phyloP scores from a whole-genome alignment of 2,888 invertebrate genomes.

The Torymus aiolomorphi region DNA sequence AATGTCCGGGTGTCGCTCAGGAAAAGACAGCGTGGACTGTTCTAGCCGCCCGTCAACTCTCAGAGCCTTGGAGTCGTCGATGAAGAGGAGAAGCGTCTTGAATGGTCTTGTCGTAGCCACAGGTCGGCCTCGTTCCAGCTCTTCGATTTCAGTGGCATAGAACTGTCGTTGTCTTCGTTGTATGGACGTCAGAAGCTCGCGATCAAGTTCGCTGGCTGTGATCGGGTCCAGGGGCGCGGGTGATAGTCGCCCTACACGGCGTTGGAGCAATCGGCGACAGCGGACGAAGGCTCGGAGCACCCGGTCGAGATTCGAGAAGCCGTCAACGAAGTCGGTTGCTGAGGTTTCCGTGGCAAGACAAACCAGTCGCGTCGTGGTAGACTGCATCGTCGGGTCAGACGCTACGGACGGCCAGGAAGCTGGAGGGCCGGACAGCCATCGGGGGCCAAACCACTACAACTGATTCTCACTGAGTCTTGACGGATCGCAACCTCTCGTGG shows the following conservation, averaged over 20 bases:
- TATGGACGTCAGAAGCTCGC: neutral
- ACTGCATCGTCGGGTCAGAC: neutral
- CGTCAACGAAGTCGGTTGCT: neutral
- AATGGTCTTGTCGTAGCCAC: neutral
- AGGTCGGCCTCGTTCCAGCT: too few relatives aligned
- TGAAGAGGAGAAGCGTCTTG: neutral
- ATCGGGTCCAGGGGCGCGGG: neutral
- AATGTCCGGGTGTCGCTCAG: neutral
- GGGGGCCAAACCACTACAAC: constrained; percentile 7
- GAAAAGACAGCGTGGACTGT: neutral
- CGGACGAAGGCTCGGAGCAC: constrained; percentile 2
- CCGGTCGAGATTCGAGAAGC: too few relatives aligned
- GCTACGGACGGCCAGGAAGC: neutral
- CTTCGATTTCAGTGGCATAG: neutral
- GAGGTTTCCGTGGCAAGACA: too few relatives aligned
- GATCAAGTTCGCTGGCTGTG: neutral
- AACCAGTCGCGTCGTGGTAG: too few relatives aligned
- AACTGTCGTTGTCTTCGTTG: neutral
- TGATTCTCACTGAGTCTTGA: too few relatives aligned
- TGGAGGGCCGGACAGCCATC: too few relatives aligned
- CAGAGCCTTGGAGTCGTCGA: neutral
- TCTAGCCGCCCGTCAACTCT: constrained; percentile 38
- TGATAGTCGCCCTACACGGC: neutral
- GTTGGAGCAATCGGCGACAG: neutral
- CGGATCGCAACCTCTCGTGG: constrained; percentile 8